These are phyloP conservation scores for Baccha elongata DNA, from an alignment of 2,888 invertebrate genomes.

Conservation along the genomic window DNA sequence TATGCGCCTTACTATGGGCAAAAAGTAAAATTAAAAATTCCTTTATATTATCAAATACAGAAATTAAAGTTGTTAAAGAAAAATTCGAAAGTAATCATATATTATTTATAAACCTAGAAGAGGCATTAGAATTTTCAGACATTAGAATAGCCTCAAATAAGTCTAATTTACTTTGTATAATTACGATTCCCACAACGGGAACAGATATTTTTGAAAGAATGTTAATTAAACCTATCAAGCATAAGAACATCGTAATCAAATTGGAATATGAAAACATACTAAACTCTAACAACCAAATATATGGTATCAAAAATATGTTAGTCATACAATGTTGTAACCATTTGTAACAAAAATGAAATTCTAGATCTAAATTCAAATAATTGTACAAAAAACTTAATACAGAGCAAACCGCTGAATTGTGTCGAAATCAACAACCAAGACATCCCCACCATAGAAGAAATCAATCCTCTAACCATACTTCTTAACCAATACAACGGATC, in stretches of 20 bases:
- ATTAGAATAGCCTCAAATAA: conserved; percentile 7
- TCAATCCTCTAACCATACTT: conserved; percentile 12
- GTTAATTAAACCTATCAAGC: background rate
- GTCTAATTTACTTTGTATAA: conserved; percentile 6
- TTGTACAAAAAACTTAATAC: conserved; percentile 8
- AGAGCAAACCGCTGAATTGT: conserved; percentile 11
- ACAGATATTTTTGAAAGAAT: background rate
- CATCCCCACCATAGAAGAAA: background rate
- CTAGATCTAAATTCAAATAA: background rate
- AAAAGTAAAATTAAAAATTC: background rate
- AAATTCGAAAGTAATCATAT: conserved; percentile 2
- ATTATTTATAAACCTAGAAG: background rate
- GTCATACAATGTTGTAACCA: conserved; percentile 14
- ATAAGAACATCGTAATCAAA: background rate
- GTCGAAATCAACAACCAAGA: conserved; percentile 13
- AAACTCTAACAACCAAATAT: background rate
- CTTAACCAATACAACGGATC: conserved; percentile 20
- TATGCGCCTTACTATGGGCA: no score
- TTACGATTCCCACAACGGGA: conserved; percentile 1
- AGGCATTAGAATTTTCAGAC: conserved; percentile 14
- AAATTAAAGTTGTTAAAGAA: no score
- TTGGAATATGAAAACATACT: background rate
- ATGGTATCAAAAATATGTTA: conserved; percentile 9
- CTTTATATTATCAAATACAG: no score
- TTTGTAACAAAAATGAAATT: no score